phyloP scores from a whole-genome alignment of 30 jellyfish, hydroid and myxozoan species.

The Pelagia noctiluca region DNA sequence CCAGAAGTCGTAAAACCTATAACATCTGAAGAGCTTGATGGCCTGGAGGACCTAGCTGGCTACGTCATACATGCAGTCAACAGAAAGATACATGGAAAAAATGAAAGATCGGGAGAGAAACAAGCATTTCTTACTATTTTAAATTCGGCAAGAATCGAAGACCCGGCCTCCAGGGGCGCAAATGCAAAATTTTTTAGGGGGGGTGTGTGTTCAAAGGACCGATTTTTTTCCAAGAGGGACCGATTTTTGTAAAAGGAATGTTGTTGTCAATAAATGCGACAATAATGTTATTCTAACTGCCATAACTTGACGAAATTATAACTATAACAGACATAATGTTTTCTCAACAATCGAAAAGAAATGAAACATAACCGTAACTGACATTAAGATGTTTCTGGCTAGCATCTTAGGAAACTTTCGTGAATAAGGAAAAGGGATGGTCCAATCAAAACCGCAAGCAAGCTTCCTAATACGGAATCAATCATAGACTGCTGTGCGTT shows the following conservation, averaged over 20 bases:
- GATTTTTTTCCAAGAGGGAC: no score
- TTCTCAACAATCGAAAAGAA: neutral
- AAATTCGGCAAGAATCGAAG: neutral
- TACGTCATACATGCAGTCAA: slow-evolving; percentile 3
- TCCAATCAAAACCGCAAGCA: no score
- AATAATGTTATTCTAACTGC: neutral
- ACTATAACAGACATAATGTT: slow-evolving; percentile 30
- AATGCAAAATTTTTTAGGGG: neutral
- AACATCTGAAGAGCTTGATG: slow-evolving; percentile 22
- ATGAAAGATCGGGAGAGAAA: neutral
- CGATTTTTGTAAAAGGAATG: no score
- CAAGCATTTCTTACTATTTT: neutral
- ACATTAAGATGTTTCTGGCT: neutral
- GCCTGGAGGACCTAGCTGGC: slow-evolving; percentile 54
- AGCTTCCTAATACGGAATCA: slow-evolving; percentile 14
- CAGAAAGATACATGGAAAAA: slow-evolving; percentile 6
- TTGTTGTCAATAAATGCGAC: no score
- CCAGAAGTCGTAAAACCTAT: slow-evolving; percentile 26
- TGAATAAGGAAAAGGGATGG: no score
- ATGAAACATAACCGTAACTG: neutral
- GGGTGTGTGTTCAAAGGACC: neutral
- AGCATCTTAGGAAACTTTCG: no score
- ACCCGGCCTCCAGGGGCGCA: slow-evolving; percentile 1
- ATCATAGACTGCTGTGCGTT: slow-evolving; percentile 5
- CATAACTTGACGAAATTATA: slow-evolving; percentile 11